phyloP scores from a whole-genome alignment of 2,888 invertebrate species.

The Lasioglossum vierecki region DNA sequence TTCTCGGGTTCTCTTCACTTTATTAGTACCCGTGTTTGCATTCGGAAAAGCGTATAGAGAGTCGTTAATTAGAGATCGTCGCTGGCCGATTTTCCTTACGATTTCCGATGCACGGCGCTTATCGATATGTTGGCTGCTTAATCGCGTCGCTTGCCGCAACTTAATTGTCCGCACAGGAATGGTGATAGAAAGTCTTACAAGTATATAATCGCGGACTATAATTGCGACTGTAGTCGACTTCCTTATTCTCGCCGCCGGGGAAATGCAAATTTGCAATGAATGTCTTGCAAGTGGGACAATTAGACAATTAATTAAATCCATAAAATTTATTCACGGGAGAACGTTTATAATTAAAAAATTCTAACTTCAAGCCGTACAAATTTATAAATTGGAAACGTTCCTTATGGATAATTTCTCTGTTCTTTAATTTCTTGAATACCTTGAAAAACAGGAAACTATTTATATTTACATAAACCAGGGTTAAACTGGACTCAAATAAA shows the following conservation, averaged over 20 bases:
- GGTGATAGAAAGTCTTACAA: conserved; percentile 41
- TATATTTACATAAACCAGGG: neutral
- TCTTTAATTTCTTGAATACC: neutral
- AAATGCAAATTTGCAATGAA: neutral
- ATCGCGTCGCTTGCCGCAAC: neutral
- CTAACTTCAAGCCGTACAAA: no score
- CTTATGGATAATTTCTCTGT: neutral
- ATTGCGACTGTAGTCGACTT: neutral
- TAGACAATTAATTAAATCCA: neutral
- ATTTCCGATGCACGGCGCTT: conserved; percentile 19
- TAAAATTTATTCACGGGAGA: no score
- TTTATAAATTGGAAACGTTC: neutral
- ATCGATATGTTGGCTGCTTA: neutral
- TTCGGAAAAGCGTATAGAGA: conserved; percentile 32
- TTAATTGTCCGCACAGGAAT: neutral
- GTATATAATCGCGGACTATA: conserved; percentile 12
- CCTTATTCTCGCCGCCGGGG: neutral
- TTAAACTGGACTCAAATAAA: neutral
- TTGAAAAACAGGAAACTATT: neutral
- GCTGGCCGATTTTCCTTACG: conserved; percentile 43
- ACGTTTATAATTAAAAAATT: no score
- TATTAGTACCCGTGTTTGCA: conserved; percentile 32
- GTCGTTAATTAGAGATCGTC: conserved; percentile 43
- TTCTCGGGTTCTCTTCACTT: conserved; percentile 41
- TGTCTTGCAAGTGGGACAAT: neutral